phyloP scores from a whole-genome alignment of 2,888 invertebrate species.

The Apamea epomidion region DNA sequence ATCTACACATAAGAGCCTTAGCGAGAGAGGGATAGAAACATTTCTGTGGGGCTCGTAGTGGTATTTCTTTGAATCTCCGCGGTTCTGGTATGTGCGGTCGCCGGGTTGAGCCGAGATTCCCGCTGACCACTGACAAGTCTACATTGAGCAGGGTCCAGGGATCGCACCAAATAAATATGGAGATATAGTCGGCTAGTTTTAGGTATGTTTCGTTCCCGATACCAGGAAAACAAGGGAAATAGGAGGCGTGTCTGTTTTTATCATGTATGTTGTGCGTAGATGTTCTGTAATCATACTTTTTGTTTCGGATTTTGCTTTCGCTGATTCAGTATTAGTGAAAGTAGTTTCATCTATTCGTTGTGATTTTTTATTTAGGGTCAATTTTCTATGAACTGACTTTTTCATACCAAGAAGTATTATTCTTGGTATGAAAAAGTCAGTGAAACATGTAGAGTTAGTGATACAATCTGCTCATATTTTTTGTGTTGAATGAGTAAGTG shows the following conservation, averaged over 20 bases:
- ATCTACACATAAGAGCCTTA: conserved; percentile 54
- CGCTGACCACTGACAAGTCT: conserved; percentile 79
- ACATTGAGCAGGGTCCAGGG: conserved; percentile 78
- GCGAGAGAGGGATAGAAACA: conserved; percentile 74
- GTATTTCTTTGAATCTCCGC: conserved; percentile 83
- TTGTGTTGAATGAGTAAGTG: conserved; percentile 2
- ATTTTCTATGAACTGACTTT: conserved; percentile 1
- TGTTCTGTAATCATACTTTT: conserved; percentile 31
- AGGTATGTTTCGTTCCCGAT: conserved; percentile 45
- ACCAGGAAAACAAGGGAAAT: conserved; percentile 42
- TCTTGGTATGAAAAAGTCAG: too few species aligned
- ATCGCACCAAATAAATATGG: conserved; percentile 60
- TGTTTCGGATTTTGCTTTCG: conserved; percentile 10
- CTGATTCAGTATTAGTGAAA: conserved; percentile 25
- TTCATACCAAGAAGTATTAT: background rate
- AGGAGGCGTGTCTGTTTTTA: conserved; percentile 47
- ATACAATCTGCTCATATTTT: conserved; percentile 16
- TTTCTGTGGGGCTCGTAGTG: conserved; percentile 72
- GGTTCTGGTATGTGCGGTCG: conserved; percentile 84
- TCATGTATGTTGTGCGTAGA: background rate
- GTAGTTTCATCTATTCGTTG: background rate
- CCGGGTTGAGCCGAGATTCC: conserved; percentile 82
- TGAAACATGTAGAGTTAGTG: background rate
- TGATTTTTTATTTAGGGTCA: background rate
- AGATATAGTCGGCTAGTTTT: conserved; percentile 67